A percentile compares a stretch with the other conserved stretches of the same genome.
Conservation (phyloP, 2,888 invertebrate species). For the Macaria liturata region DNA sequence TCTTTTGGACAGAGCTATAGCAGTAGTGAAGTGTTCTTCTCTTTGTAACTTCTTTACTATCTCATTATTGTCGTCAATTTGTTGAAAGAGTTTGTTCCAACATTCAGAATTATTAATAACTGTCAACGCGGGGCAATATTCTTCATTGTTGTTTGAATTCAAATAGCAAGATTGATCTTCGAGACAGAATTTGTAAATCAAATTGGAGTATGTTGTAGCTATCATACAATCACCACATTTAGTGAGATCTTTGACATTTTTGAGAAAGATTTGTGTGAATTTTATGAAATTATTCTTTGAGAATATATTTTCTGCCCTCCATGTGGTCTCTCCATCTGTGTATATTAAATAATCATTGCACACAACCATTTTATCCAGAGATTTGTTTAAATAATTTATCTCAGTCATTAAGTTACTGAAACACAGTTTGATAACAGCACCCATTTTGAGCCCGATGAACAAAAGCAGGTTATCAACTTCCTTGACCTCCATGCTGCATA, state of each 20-base stretch:
- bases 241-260: slow-evolving; percentile 60
- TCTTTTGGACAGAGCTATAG: slow-evolving; percentile 61
- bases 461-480: slow-evolving; percentile 40
- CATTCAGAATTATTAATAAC: slow-evolving; percentile 56
- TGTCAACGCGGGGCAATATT: slow-evolving; percentile 53
- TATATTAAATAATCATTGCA: slow-evolving; percentile 53
- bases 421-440: slow-evolving; percentile 55
- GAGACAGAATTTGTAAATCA: slow-evolving; percentile 56
- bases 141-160: slow-evolving; percentile 34
- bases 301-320: slow-evolving; percentile 57
- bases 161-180: slow-evolving; percentile 49
- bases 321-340: slow-evolving; percentile 63
- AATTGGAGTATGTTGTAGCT: slow-evolving; percentile 61
- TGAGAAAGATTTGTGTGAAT: slow-evolving; percentile 55
- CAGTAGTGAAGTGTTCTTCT: slow-evolving; percentile 59
- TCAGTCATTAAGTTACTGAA: slow-evolving; percentile 40
- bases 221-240: slow-evolving; percentile 52
- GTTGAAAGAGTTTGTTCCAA: slow-evolving; percentile 52
- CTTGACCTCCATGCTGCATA: slow-evolving; percentile 51
- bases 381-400: slow-evolving; percentile 59
- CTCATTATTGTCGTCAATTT: slow-evolving; percentile 52
- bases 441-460: slow-evolving; percentile 56
- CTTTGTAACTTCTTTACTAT: slow-evolving; percentile 48
- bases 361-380: slow-evolving; percentile 51
- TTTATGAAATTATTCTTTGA: slow-evolving; percentile 37